Percentiles rank a stretch among this genome's conserved stretches.
These are phyloP conservation scores for Corythornis cristatus DNA, from an alignment of 2,113 vertebrate species.

Conservation along the genomic window DNA sequence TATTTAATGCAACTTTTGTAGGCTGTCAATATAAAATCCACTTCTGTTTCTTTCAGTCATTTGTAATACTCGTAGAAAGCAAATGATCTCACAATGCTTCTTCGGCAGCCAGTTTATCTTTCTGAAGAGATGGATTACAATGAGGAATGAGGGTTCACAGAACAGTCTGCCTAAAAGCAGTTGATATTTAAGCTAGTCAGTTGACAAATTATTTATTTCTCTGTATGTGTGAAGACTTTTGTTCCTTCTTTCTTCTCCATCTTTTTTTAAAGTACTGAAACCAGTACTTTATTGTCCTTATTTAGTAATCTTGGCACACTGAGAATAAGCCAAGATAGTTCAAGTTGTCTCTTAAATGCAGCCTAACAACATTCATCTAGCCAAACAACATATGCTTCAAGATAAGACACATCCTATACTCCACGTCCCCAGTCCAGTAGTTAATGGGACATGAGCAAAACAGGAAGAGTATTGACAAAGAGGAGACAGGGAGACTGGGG, in stretches of 20 bases:
- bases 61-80: not conserved
- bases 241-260: not conserved
- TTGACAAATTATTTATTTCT: not conserved
- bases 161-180: not conserved
- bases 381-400: accelerated
- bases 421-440: accelerated
- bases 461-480: not conserved
- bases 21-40: not conserved
- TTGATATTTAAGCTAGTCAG: not conserved
- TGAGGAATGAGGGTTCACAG: not conserved
- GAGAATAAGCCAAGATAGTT: not conserved
- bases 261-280: not conserved
- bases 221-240: not conserved
- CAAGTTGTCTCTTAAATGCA: not conserved
- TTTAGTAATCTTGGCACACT: not conserved
- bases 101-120: constrained; percentile 22
- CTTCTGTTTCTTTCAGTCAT: not conserved
- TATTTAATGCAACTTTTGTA: not conserved
- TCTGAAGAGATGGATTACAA: not conserved
- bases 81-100: not conserved
- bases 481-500: not conserved
- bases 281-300: not conserved
- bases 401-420: not conserved
- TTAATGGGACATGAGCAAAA: not conserved
- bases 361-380: not conserved